These are phyloP conservation scores for Venustaconcha ellipsiformis DNA, from an alignment of 1,140 invertebrate species.

Conservation along the genomic window DNA sequence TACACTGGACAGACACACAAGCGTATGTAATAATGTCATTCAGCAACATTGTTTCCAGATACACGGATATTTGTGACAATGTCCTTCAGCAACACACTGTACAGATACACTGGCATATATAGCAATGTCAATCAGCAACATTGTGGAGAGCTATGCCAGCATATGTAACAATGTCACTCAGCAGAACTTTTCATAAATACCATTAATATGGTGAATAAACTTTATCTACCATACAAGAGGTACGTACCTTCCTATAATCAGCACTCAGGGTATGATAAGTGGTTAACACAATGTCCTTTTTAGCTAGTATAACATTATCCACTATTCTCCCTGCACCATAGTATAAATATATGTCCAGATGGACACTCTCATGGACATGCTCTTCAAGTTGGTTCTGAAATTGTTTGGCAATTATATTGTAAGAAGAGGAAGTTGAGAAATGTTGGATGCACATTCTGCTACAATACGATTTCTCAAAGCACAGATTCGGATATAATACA, in stretches of 20 bases:
- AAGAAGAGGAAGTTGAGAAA: background rate
- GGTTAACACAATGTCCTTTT: slow-evolving; percentile 70
- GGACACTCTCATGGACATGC: slow-evolving; percentile 42
- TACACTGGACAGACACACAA: background rate
- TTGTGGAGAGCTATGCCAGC: background rate
- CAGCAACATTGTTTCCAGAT: background rate
- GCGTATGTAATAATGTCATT: background rate
- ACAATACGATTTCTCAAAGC: too few relatives aligned
- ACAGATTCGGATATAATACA: too few relatives aligned
- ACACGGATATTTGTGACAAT: background rate
- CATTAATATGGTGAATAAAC: background rate
- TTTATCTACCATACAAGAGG: background rate
- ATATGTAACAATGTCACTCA: background rate
- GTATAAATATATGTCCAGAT: slow-evolving; percentile 47
- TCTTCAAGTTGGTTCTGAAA: slow-evolving; percentile 48
- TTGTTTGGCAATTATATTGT: background rate
- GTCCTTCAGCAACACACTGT: background rate
- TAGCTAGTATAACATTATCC: slow-evolving; percentile 57
- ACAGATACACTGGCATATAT: background rate
- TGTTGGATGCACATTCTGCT: too few relatives aligned
- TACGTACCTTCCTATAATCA: slow-evolving; percentile 33
- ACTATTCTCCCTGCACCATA: slow-evolving; percentile 43
- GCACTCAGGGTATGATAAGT: slow-evolving; percentile 64
- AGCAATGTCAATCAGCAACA: background rate
- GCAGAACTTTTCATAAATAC: background rate